phyloP scores from a whole-genome alignment of 2,888 invertebrate species.

The Smittia sp. region DNA sequence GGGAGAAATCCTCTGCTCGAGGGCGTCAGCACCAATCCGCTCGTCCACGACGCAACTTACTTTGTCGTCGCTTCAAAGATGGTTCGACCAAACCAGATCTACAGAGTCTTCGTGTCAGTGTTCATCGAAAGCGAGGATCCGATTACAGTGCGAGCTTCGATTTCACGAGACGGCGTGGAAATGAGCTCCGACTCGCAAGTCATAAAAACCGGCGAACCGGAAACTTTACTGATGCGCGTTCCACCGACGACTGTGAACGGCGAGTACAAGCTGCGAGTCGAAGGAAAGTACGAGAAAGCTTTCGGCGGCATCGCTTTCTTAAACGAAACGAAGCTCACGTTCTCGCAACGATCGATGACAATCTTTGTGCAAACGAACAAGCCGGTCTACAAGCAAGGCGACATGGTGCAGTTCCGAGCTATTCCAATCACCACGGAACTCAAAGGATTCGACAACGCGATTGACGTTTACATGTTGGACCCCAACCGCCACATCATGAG shows the following conservation, averaged over 20 bases:
- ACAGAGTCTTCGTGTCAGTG: conserved; percentile 82
- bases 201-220: conserved; percentile 82
- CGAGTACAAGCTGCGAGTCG: conserved; percentile 78
- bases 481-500: conserved; percentile 84
- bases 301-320: conserved; percentile 85
- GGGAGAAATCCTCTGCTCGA: conserved; percentile 20
- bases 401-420: conserved; percentile 84
- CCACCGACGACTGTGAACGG: conserved; percentile 82
- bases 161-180: conserved; percentile 86
- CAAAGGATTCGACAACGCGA: conserved; percentile 83
- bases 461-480: conserved; percentile 90
- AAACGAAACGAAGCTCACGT: conserved; percentile 81
- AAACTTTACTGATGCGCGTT: conserved; percentile 85
- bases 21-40: conserved; percentile 17
- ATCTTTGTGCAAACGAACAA: conserved; percentile 94
- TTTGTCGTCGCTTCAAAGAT: conserved; percentile 88
- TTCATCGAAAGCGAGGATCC: conserved; percentile 69
- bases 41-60: conserved; percentile 60
- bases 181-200: conserved; percentile 77
- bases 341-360: conserved; percentile 89
- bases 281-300: conserved; percentile 66
- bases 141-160: conserved; percentile 82
- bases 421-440: conserved; percentile 91
- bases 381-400: conserved; percentile 91
- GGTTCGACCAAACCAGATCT: conserved; percentile 88